Evolutionary conservation across 1,140 invertebrate species (phyloP), one percentile per base, ranked within the genome.

Genomic region (Pseudomyrmex flavicornis): DNA sequence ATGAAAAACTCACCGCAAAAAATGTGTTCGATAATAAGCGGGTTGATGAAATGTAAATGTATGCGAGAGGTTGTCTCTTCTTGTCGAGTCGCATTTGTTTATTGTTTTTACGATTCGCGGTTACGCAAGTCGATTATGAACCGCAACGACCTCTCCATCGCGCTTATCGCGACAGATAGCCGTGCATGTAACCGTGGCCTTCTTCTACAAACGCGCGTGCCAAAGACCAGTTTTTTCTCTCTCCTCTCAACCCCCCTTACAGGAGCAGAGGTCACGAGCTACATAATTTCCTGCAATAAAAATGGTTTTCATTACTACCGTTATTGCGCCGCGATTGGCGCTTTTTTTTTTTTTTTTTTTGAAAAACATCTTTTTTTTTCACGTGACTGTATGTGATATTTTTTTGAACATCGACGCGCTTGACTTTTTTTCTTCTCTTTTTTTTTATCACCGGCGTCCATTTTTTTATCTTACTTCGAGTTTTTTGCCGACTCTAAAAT

Each of bases 231-330:
- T 75, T 63, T 62, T 74, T 26, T 26, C 26, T 73, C 10, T n/a
- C 3, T 17, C 35, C 35, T 35, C 0, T 1, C 35, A 35, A 35
- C 7, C 35, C 7, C 5, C 35, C 35, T 5, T 9, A 1, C 17
- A 20, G 5, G 46, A 58, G 44, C 62, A 77, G 59, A 83, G 75
- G 48, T 84, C 65, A 26, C 13, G 17, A 65, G n/a, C 69, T 26
- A 65, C 59, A 52, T 56, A 80, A 82, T 82, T 82, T 75, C 70
- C 59, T 75, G 74, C 50, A 66, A 77, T 83, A 66, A 83, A 75
- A 48, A 75, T 65, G 22, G 48, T 76, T 76, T 22, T 13, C 50
- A 48, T 66, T 22, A 68, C 17, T 35, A 26, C 26, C 20, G 20
- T 15, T 15, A 66, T 20, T 13, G 15, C 26, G 35, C 35, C 35